These are phyloP conservation scores for Crax fasciolata DNA, from an alignment of 2,797 vertebrate genomes.

Conservation along the genomic window DNA sequence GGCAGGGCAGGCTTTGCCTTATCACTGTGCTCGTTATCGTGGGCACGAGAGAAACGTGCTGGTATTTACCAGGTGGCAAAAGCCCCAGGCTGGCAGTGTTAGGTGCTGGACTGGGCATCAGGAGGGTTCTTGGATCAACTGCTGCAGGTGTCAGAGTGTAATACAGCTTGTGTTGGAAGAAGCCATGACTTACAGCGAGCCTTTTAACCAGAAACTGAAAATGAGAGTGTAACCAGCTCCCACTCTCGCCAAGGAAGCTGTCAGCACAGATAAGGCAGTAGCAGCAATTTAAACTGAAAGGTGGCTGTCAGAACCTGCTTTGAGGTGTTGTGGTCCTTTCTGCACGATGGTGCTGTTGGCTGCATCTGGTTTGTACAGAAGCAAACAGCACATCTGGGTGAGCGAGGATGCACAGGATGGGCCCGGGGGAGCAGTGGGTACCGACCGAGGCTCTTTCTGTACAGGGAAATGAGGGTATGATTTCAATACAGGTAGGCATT, in stretches of 20 bases:
- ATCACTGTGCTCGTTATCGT: not conserved
- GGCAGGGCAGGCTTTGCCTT: not conserved
- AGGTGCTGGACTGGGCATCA: not conserved
- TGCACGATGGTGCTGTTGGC: not conserved
- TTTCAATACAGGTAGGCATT: slow-evolving; percentile 7
- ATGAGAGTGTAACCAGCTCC: not conserved
- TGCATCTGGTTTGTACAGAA: not conserved
- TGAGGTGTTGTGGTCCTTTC: not conserved
- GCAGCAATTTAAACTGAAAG: slow-evolving; percentile 8
- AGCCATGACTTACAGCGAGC: not conserved
- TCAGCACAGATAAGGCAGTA: slow-evolving; percentile 8
- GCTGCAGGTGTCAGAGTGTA: not conserved
- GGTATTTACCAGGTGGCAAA: not conserved
- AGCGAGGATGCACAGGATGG: not conserved
- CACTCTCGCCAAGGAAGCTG: not conserved
- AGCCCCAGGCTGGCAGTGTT: slow-evolving; percentile 2
- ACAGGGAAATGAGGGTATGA: not conserved
- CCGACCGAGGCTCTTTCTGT: not conserved
- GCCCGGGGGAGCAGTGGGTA: not conserved
- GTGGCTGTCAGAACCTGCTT: not conserved
- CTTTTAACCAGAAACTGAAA: not conserved
- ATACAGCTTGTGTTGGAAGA: slow-evolving; percentile 22
- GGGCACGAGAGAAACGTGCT: not conserved
- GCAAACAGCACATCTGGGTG: not conserved
- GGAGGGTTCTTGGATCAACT: not conserved